These are phyloP conservation scores for Drosophila eugracilis DNA, from an alignment of 1,140 invertebrate genomes.

Conservation along the genomic window DNA sequence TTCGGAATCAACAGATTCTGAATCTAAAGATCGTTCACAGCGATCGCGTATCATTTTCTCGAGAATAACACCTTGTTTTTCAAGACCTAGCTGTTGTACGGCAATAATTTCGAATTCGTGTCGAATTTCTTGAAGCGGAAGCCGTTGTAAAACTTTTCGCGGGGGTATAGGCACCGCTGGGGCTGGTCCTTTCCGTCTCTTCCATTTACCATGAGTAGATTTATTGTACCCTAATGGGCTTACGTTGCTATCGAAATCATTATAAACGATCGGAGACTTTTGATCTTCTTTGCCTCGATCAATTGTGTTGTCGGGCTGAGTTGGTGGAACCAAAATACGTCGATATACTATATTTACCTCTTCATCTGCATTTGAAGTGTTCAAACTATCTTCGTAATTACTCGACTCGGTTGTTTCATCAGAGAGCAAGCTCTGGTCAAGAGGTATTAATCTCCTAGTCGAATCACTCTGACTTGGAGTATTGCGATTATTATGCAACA, in stretches of 20 bases:
- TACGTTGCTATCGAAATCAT: constrained; percentile 17
- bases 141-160: constrained; percentile 88
- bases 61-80: constrained; percentile 93
- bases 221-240: constrained; percentile 21
- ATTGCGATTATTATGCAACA: constrained; percentile 53
- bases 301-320: constrained; percentile 80
- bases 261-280: constrained; percentile 71
- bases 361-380: constrained; percentile 19
- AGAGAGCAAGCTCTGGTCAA: constrained; percentile 54
- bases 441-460: constrained; percentile 55
- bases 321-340: constrained; percentile 59
- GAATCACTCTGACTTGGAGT: constrained; percentile 9
- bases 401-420: constrained; percentile 27
- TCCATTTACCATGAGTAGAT: constrained; percentile 89
- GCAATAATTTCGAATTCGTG: constrained; percentile 92
- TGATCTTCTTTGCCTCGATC: constrained; percentile 84
- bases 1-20: not conserved
- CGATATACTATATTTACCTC: constrained; percentile 62
- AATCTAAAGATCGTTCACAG: constrained; percentile 86
- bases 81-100: constrained; percentile 94
- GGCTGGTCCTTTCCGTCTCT: constrained; percentile 92
- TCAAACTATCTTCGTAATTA: constrained; percentile 39
- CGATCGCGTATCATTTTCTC: constrained; percentile 94
- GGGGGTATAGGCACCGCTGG: constrained; percentile 88
- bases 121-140: constrained; percentile 90